Evolutionary conservation across 2,113 vertebrate species (phyloP).

Genomic region (Indri indri): DNA sequence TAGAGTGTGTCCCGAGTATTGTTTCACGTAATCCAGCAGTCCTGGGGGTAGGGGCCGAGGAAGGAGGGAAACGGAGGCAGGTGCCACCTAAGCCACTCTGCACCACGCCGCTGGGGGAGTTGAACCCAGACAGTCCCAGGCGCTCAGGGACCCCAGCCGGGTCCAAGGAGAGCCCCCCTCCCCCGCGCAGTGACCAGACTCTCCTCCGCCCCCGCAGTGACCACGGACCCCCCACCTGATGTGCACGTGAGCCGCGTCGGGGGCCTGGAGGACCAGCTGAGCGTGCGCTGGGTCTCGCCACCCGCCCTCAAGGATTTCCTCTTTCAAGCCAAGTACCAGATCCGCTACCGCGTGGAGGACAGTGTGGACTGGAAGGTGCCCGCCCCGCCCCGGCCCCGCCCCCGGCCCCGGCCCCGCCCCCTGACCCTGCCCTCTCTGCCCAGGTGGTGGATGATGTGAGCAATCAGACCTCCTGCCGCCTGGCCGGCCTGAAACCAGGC

Average conservation of each 20-base stretch:
- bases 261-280: slow-evolving; percentile 95
- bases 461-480: slow-evolving; percentile 96
- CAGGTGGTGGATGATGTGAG: slow-evolving; percentile 97
- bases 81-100: background rate
- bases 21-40: background rate
- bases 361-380: slow-evolving; percentile 96
- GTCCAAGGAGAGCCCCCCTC: background rate
- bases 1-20: slow-evolving; percentile 35
- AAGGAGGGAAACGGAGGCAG: background rate
- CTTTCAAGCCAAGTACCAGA: slow-evolving; percentile 98
- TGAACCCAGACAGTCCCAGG: background rate
- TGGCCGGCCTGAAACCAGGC: slow-evolving; percentile 94
- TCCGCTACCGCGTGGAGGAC: slow-evolving; percentile 96
- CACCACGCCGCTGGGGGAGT: background rate
- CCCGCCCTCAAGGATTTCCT: slow-evolving; percentile 95
- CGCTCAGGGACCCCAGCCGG: background rate
- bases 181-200: background rate
- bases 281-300: slow-evolving; percentile 93
- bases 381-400: background rate
- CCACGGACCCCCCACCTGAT: slow-evolving; percentile 93
- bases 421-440: background rate
- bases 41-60: background rate
- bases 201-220: slow-evolving; percentile 85
- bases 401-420: accelerated
- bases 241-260: slow-evolving; percentile 94